phyloP scores from a whole-genome alignment of 2,888 invertebrate genomes.

The Protonemura montana region DNA sequence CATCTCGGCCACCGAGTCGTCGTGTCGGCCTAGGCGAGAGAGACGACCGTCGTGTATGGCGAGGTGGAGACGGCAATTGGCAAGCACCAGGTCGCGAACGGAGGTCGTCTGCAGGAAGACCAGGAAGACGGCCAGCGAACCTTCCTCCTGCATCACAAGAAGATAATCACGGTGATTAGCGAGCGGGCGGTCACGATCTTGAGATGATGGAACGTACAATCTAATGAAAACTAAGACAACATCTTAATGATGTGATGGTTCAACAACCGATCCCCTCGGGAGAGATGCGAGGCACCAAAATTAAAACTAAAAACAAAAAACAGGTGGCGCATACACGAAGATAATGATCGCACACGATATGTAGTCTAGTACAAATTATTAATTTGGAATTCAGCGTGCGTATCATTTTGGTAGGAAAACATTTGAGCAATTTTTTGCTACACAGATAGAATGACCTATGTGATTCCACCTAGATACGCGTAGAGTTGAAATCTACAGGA shows the following conservation, averaged over 20 bases:
- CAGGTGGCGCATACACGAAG: neutral
- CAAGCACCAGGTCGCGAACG: slow-evolving; percentile 63
- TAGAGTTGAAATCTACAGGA: neutral
- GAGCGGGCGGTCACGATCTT: neutral
- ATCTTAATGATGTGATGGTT: neutral
- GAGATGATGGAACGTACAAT: neutral
- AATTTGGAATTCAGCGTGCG: neutral
- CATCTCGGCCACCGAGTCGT: slow-evolving; percentile 58
- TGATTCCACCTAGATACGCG: neutral
- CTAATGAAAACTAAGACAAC: neutral
- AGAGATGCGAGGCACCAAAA: neutral
- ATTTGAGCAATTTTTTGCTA: neutral
- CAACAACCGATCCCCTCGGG: neutral
- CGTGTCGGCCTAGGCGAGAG: slow-evolving; percentile 57
- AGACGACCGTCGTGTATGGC: slow-evolving; percentile 60
- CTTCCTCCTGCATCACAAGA: slow-evolving; percentile 57
- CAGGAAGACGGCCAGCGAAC: slow-evolving; percentile 61
- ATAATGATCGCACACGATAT: neutral
- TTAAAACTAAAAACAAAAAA: neutral
- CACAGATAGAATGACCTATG: neutral
- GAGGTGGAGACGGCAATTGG: slow-evolving; percentile 63
- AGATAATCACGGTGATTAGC: neutral
- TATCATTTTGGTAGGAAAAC: neutral
- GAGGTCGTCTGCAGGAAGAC: slow-evolving; percentile 62
- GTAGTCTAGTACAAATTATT: neutral